Evolutionary conservation across 2,888 invertebrate genomes (phyloP).

Genomic region (Beris chalybata): DNA sequence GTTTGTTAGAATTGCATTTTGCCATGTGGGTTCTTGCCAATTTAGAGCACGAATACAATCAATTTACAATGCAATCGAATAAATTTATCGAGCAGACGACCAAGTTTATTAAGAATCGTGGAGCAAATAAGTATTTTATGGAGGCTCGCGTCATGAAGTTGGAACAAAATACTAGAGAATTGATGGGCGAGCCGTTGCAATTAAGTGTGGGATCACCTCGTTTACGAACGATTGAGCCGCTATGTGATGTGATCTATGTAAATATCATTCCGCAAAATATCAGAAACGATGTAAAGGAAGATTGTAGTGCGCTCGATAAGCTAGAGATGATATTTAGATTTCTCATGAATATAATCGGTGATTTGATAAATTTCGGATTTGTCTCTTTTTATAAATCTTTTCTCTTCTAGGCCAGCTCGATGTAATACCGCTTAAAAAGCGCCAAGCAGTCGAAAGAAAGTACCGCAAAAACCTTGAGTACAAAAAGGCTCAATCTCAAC

Average conservation of each 20-base stretch:
- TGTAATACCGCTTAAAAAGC: conserved; percentile 44
- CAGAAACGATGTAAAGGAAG: conserved; percentile 45
- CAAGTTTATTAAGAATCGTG: conserved; percentile 49
- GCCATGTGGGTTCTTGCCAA: conserved; percentile 50
- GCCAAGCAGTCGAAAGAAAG: conserved; percentile 43
- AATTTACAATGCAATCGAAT: conserved; percentile 49
- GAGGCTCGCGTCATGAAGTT: conserved; percentile 47
- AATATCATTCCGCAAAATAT: conserved; percentile 48
- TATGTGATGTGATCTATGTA: conserved; percentile 49
- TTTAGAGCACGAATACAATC: conserved; percentile 47
- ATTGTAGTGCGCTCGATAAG: conserved; percentile 47
- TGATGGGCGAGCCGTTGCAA: conserved; percentile 45
- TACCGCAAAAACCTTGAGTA: conserved; percentile 46
- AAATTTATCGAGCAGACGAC: conserved; percentile 48
- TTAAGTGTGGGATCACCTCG: conserved; percentile 44
- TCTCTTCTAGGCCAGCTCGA: conserved; percentile 47
- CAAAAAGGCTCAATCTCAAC: conserved; percentile 45
- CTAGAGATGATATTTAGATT: conserved; percentile 45
- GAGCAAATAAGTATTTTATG: conserved; percentile 52
- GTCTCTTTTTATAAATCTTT: neutral
- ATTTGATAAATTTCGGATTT: neutral
- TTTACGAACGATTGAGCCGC: conserved; percentile 45
- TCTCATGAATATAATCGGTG: conserved; percentile 31
- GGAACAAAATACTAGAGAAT: conserved; percentile 42
- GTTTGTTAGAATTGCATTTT: conserved; percentile 51